Evolutionary conservation across 2,113 vertebrate genomes (phyloP).

Genomic region (Tetraodon nigroviridis): DNA sequence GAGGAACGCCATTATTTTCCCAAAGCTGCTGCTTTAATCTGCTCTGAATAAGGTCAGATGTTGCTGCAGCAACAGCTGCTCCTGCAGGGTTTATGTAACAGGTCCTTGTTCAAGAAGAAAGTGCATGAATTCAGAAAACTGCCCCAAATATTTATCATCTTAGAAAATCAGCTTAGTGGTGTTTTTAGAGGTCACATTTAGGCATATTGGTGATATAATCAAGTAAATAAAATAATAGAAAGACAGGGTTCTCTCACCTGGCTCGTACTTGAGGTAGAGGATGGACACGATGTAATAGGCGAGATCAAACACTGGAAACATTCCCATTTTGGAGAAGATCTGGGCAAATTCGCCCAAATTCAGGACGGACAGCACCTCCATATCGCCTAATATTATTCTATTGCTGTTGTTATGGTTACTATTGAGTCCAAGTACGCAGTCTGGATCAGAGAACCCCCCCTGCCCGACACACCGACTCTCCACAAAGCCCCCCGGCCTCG

Average conservation of each 20-base stretch:
- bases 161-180: no score
- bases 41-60: constrained; percentile 36
- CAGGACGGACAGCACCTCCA: constrained; percentile 84
- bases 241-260: constrained; percentile 76
- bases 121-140: constrained; percentile 14
- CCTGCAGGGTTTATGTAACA: constrained; percentile 52
- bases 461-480: constrained; percentile 54
- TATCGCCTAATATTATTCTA: constrained; percentile 44
- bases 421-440: constrained; percentile 52
- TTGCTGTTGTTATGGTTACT: neutral
- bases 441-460: constrained; percentile 44
- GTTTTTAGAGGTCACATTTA: no score
- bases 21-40: constrained; percentile 40
- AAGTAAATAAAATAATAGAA: no score
- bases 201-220: no score
- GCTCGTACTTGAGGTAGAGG: constrained; percentile 96
- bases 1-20: constrained; percentile 26
- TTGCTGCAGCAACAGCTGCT: constrained; percentile 26
- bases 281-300: constrained; percentile 96
- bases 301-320: constrained; percentile 93
- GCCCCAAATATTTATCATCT: no score
- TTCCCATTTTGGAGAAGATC: constrained; percentile 87
- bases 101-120: constrained; percentile 26
- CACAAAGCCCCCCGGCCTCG: constrained; percentile 55
- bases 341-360: constrained; percentile 85